phyloP scores from a whole-genome alignment of 2,888 invertebrate genomes.

The Synanthedon formicaeformis region DNA sequence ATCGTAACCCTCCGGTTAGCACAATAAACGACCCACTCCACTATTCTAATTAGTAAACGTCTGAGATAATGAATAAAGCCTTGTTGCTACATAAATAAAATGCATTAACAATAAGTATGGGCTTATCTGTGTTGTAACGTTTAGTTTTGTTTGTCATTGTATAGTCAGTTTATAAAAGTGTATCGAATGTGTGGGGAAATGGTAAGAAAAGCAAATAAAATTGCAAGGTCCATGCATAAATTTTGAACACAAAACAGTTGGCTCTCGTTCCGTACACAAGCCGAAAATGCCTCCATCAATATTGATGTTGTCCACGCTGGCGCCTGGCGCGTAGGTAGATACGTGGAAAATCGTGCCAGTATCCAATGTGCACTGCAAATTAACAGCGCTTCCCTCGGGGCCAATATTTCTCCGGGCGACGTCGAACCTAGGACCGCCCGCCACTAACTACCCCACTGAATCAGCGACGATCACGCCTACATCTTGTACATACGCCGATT shows the following conservation, averaged over 20 bases:
- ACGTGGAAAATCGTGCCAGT: conserved; percentile 55
- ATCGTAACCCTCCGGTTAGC: conserved; percentile 9
- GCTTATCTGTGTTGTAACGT: conserved; percentile 13
- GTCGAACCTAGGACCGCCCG: conserved; percentile 64
- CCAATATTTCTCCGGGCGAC: conserved; percentile 65
- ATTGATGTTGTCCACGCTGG: conserved; percentile 20
- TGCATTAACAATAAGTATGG: conserved; percentile 10
- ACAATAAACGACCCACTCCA: conserved; percentile 17
- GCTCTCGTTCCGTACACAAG: conserved; percentile 9
- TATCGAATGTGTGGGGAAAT: too few species aligned
- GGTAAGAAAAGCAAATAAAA: neutral
- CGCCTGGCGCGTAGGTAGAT: conserved; percentile 18
- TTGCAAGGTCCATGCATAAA: neutral
- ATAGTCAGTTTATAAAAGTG: too few species aligned
- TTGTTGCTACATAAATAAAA: conserved; percentile 14
- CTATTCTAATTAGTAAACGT: conserved; percentile 21
- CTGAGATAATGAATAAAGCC: conserved; percentile 21
- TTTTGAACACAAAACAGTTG: conserved; percentile 1
- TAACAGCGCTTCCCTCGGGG: conserved; percentile 61
- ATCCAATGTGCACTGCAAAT: conserved; percentile 59
- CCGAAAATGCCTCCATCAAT: conserved; percentile 28
- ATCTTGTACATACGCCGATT: conserved; percentile 66
- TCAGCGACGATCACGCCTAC: conserved; percentile 69
- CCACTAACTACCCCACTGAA: conserved; percentile 68
- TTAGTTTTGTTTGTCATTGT: conserved; percentile 3